Base-by-base conservation (phyloP, 2,797 vertebrate genomes). In the Gallinago solitaria region DNA sequence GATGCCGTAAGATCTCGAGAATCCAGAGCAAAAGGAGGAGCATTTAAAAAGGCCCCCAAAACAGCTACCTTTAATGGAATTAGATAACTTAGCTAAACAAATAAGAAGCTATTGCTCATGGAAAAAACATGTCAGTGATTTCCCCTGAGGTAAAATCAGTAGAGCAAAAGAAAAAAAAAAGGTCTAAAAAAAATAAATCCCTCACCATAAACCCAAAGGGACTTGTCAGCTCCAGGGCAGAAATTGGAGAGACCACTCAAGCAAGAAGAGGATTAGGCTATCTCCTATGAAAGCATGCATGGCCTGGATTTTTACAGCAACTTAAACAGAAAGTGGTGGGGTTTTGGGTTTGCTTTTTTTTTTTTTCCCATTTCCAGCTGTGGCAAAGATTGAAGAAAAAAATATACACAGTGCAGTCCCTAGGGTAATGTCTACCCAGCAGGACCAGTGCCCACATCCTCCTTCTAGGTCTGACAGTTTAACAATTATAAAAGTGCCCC, bases 211-310 rank as follows among this genome's bases (percentile, higher is more conserved):
- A 95, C 67, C 96, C 88, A 83, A 94, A 89, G 96, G 86, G 97
- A 95, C 87, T 95, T 96, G 96, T 95, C 96, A 93, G 70, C 68
- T 96, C 87, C 85, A 59, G 15, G 2, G 86, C 68, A 97, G 94
- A 95, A 97, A 97, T 97, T 97, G 97, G 88, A 96, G 95, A 96
- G 94, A 94, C 90, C 86, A 95, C 87, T 97, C 96, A 96, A 97
- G 96, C 95, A 97, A 89, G 93, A 97, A 96, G 93, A 88, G 96
- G 95, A 97, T 97, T 97, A 97, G 94, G 77, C 88, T 89, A 92
- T 93, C 90, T 90, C 80, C 90, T 96, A 95, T 97, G 95, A 93
- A 95, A 95, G 85, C 90, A 90, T 2, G 2, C 77, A 67, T 25
- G 60, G 84, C 37, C 69, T 77, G 94, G 89, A 95, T 93, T 96